Percentiles rank a stretch among this genome's conserved stretches.
Evolutionary conservation across 2,888 invertebrate genomes (phyloP).

Genomic region (Calameuta filiformis): DNA sequence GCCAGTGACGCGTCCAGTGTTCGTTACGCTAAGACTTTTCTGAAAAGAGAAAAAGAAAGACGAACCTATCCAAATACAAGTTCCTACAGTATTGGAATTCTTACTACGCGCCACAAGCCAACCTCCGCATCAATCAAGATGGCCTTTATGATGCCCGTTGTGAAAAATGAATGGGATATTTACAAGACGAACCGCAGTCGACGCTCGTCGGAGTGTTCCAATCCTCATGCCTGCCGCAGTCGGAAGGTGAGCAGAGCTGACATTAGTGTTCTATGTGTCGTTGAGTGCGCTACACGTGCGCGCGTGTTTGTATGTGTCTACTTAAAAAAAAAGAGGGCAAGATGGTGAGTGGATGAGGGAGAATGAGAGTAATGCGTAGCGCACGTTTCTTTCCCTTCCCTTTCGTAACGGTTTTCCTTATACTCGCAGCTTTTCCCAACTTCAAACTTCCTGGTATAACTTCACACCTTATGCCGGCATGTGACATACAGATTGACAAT

Average conservation of each 20-base stretch:
- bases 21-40: neutral
- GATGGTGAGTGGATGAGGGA: neutral
- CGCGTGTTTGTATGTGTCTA: neutral
- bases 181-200: slow-evolving; percentile 86
- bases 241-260: slow-evolving; percentile 68
- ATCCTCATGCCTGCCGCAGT: slow-evolving; percentile 72
- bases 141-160: slow-evolving; percentile 96
- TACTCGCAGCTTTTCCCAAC: neutral
- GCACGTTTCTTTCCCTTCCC: neutral
- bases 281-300: neutral
- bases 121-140: slow-evolving; percentile 65
- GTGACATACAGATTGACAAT: neutral
- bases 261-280: neutral
- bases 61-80: neutral
- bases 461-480: neutral
- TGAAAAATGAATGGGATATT: slow-evolving; percentile 94
- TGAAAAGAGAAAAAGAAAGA: neutral
- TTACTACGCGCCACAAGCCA: neutral
- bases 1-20: slow-evolving; percentile 6
- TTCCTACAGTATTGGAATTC: neutral
- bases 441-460: neutral
- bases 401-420: neutral
- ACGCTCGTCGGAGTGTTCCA: slow-evolving; percentile 80
- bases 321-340: neutral
- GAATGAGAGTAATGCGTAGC: neutral